phyloP scores from a whole-genome alignment of 2,797 vertebrate species.

The Glyptemys insculpta region DNA sequence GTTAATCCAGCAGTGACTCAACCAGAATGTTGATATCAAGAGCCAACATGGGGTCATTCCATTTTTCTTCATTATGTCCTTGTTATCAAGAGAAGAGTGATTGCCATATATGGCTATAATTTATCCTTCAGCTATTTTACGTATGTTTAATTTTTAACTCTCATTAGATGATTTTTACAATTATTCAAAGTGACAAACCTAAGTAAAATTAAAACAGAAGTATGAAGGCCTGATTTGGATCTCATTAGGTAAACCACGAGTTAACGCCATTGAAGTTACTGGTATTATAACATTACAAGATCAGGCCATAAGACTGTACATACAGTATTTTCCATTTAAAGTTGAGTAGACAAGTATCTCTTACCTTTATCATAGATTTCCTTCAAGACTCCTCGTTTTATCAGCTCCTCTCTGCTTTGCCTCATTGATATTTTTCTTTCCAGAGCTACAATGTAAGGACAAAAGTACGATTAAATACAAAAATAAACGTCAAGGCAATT shows the following conservation, averaged over 20 bases:
- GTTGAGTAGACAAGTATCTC: conserved; percentile 19
- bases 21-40: neutral
- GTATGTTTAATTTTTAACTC: neutral
- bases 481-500: conserved; percentile 9
- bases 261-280: fast-evolving
- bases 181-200: neutral
- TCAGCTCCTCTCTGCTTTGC: conserved; percentile 97
- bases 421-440: conserved; percentile 98
- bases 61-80: neutral
- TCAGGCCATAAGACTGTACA: neutral
- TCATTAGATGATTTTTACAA: neutral
- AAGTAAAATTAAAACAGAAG: neutral
- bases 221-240: neutral
- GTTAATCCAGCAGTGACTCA: neutral
- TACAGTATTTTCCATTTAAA: neutral
- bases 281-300: neutral
- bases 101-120: neutral
- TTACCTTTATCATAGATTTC: conserved; percentile 99
- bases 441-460: conserved; percentile 86
- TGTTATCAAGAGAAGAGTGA: neutral
- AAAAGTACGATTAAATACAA: conserved; percentile 44
- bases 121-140: neutral
- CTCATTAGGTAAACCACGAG: neutral
- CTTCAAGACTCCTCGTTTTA: conserved; percentile 97
- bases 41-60: fast-evolving